phyloP scores from a whole-genome alignment of 2,888 invertebrate species.

The Antheraea yamamai region DNA sequence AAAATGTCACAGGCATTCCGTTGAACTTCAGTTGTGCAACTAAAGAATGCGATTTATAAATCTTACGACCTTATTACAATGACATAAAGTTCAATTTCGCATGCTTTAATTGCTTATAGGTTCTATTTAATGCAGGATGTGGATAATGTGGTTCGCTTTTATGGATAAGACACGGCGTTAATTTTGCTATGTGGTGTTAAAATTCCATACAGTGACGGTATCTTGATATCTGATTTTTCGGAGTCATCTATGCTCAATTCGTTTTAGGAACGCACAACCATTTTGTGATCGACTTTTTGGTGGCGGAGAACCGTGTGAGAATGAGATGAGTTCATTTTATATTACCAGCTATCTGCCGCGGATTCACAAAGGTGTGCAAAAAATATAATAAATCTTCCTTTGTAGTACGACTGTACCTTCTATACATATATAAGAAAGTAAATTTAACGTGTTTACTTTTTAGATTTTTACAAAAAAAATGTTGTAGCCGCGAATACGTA shows the following conservation, averaged over 20 bases:
- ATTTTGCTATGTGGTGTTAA: constrained; percentile 53
- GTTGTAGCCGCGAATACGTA: too few relatives aligned
- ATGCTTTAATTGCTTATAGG: constrained; percentile 44
- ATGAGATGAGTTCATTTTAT: too few relatives aligned
- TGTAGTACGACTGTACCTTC: too few relatives aligned
- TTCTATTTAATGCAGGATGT: constrained; percentile 30
- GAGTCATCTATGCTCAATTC: not conserved
- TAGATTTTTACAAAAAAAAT: too few relatives aligned
- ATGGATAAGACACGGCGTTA: constrained; percentile 73
- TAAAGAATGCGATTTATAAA: constrained; percentile 41
- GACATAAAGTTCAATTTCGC: constrained; percentile 12
- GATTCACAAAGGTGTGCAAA: too few relatives aligned
- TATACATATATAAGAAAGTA: too few relatives aligned
- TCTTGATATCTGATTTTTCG: not conserved
- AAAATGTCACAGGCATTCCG: constrained; percentile 64
- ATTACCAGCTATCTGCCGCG: too few relatives aligned
- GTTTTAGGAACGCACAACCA: not conserved
- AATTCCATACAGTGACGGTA: not conserved
- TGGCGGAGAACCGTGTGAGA: too few relatives aligned
- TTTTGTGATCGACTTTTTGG: not conserved
- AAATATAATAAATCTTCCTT: too few relatives aligned
- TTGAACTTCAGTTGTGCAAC: constrained; percentile 38
- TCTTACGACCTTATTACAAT: not conserved
- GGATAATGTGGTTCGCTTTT: constrained; percentile 60
- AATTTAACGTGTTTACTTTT: too few relatives aligned